Conservation (phyloP, 1,140 invertebrate species). For the Hylaeus anthracinus region DNA sequence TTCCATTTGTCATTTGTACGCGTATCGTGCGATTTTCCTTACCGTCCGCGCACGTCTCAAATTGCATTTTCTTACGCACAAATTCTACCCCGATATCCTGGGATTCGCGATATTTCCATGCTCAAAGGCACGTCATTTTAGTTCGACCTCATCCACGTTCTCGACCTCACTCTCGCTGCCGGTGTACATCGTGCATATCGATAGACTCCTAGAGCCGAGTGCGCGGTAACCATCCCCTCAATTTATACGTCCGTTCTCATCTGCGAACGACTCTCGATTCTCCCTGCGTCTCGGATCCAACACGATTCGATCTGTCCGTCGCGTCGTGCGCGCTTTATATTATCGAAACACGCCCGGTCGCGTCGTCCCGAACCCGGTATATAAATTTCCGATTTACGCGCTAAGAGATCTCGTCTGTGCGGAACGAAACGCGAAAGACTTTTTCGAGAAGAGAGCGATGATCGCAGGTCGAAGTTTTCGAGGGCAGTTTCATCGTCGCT, state of each 20-base stretch:
- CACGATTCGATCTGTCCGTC: not conserved
- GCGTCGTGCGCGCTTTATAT: not conserved
- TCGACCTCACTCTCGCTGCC: constrained; percentile 6
- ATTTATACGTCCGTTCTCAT: not conserved
- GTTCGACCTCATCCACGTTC: constrained; percentile 38
- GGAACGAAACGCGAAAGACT: not conserved
- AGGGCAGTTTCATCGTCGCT: too few species aligned
- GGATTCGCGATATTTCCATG: constrained; percentile 56
- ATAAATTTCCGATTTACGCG: too few species aligned
- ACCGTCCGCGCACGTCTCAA: constrained; percentile 43
- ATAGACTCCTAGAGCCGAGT: constrained; percentile 28
- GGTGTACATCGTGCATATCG: constrained; percentile 54
- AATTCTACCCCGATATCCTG: constrained; percentile 43
- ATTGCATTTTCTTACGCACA: constrained; percentile 52
- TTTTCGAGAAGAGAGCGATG: not conserved
- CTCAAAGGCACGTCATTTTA: constrained; percentile 45
- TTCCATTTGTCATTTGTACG: too few species aligned
- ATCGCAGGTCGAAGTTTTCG: too few species aligned
- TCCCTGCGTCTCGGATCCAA: not conserved
- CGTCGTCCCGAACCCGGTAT: not conserved
- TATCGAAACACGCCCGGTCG: too few species aligned
- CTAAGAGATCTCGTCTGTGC: too few species aligned
- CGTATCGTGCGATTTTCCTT: constrained; percentile 8
- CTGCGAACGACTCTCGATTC: not conserved
- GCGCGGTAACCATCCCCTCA: not conserved